These are phyloP conservation scores for Rhea pennata DNA, from an alignment of 2,113 vertebrate genomes.

Conservation along the genomic window DNA sequence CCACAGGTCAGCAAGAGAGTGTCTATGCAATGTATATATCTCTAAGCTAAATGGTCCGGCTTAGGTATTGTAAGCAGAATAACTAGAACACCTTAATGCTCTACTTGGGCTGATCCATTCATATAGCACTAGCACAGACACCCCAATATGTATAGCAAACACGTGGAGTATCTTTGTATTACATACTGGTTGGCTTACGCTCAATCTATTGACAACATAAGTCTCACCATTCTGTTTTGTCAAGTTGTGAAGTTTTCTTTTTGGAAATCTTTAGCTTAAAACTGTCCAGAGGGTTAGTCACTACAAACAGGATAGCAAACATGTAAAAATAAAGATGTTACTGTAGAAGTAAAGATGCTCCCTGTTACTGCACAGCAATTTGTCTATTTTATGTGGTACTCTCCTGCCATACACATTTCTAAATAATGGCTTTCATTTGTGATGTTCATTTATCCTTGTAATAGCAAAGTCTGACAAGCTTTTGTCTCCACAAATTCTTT, in stretches of 20 bases:
- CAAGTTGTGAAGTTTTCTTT: not conserved
- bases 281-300: not conserved
- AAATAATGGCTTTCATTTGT: not conserved
- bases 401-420: not conserved
- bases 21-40: not conserved
- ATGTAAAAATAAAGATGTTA: constrained; percentile 19
- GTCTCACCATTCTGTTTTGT: not conserved
- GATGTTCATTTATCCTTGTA: not conserved
- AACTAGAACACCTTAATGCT: not conserved
- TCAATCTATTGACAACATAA: not conserved
- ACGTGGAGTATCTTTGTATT: not conserved
- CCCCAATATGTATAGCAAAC: not conserved
- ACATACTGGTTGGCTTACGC: not conserved
- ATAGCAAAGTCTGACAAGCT: not conserved
- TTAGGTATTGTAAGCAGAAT: not conserved
- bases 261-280: not conserved
- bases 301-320: not conserved
- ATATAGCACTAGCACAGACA: accelerated
- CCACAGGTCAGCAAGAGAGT: not conserved
- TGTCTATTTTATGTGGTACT: not conserved
- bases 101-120: not conserved
- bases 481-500: not conserved
- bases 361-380: not conserved
- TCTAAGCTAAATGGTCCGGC: not conserved
- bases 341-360: not conserved